phyloP scores from a whole-genome alignment of 2,888 invertebrate species.

The Antheraea yamamai region DNA sequence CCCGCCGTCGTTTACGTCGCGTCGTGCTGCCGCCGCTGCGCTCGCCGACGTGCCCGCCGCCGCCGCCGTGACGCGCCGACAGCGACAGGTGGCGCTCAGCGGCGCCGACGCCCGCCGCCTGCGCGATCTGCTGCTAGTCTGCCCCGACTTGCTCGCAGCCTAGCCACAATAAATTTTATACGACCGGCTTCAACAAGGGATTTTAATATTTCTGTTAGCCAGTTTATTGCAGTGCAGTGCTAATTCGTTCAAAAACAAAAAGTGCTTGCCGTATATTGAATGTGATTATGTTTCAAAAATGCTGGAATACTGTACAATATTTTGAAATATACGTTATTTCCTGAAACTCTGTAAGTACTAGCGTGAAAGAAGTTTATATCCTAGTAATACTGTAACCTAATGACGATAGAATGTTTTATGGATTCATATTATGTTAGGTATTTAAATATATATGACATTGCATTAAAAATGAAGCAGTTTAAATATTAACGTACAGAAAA shows the following conservation, averaged over 20 bases:
- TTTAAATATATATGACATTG: not conserved
- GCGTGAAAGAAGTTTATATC: not conserved
- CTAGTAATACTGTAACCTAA: not conserved
- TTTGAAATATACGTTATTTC: conserved; percentile 34
- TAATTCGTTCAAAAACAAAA: conserved; percentile 37
- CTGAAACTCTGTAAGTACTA: conserved; percentile 13
- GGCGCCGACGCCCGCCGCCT: conserved; percentile 70
- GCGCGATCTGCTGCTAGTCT: conserved; percentile 57
- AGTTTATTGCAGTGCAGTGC: conserved; percentile 60
- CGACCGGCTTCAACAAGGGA: conserved; percentile 60
- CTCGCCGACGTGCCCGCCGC: conserved; percentile 40
- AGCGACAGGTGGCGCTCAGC: conserved; percentile 72
- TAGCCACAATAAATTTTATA: conserved; percentile 31
- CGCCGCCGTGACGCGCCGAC: conserved; percentile 35
- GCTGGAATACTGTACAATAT: conserved; percentile 35
- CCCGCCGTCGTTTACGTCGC: conserved; percentile 30
- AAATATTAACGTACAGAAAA: not conserved
- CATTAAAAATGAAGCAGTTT: not conserved
- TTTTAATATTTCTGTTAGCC: conserved; percentile 58
- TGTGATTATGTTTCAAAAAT: conserved; percentile 36
- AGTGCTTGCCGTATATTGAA: conserved; percentile 29
- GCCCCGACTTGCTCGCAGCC: conserved; percentile 39
- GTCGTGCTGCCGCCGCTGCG: conserved; percentile 33
- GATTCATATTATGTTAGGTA: not conserved
- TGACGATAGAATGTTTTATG: not conserved